Base-by-base conservation (phyloP, 2,888 invertebrate genomes). In the Orthosia gothica region DNA sequence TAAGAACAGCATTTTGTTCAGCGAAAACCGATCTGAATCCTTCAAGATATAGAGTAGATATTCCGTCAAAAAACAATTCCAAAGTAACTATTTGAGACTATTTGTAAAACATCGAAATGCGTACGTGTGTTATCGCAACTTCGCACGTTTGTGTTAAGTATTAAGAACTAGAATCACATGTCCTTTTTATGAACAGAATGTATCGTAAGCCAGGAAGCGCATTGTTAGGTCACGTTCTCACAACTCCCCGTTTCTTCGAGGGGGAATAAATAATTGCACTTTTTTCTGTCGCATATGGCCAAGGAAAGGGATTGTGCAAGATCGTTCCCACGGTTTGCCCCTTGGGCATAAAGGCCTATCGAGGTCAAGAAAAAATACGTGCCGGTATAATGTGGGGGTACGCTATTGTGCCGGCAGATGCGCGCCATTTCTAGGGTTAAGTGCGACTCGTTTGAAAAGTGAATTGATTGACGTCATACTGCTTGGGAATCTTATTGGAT, bases 191-290 rank as follows among this genome's bases (percentile, higher is more conserved):
- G 88, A 87, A 89, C 88, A 92, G 93, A 93, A 93, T 93, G 93
- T 94, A 94, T 94, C 95, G 95, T 95, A 96, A 96, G 96, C 94
- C 95, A 96, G 96, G 96, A 96, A 96, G 96, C 95, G 92, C 94
- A 96, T 96, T 96, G 96, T 96, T 95, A 93, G 96, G 96, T 95
- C 96, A 96, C 96, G 96, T 96, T 96, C 96, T 95, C 96, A 96
- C 96, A 95, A 94, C 95, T 95, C 96, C 95, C 95, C 95, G 94
- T 95, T 96, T 96, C 95, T 96, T 95, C 93, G 94, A 94, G 95
- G 96, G 95, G 95, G 96, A 95, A 96, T 95, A 95, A 95, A 96
- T 96, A 96, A 96, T 96, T 96, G 96, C 96, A 96, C 95, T 96
- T 96, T 96, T 96, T 96, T 96, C 95, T 95, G 96, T 95, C 96